Base-by-base conservation (phyloP, 2,888 invertebrate species). In the Tinea trinotella region DNA sequence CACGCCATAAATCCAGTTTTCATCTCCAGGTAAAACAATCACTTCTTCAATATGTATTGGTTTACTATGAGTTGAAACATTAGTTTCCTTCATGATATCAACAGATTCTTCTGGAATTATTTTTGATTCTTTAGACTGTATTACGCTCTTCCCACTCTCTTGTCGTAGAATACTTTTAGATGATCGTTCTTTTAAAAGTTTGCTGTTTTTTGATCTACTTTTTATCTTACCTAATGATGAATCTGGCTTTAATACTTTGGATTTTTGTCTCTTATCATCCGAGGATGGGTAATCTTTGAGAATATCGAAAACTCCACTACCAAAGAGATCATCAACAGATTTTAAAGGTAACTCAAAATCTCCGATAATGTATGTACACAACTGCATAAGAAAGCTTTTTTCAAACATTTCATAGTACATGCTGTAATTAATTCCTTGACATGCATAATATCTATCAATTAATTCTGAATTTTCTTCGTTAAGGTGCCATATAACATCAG, bases 341-440 rank as follows among this genome's bases (percentile, higher is more conserved):
- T 74, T 75, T n/a, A 71, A 34, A 1, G 78, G 75, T 56, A 77
- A 57, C 1, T 66, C 24, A 46, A 65, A 72, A 57, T 87, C 83
- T 0, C 86, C 87, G 49, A 86, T 78, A 20, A 87, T 70, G 55
- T 86, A 75, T 66, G 76, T 79, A 54, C 83, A 87, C 54, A 89
- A 65, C 59, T 73, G 76, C 40, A 87, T 87, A 34, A 91, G 60
- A 1, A 88, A 81, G 0, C 83, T 71, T 57, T 84, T 79, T 59
- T 90, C 88, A 53, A 90, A 81, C 0, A 70, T 61, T 59, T 87
- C 82, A 62, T 89, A 90, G 61, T 88, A 88, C 67, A 91, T 76
- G 12, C 87, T 84, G 57, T 89, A 89, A 61, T 88, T 88, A 46
- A 90, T 76, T 6, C 89, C 89, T 60, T 88, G 73, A 5, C 76